Evolutionary conservation across 1,140 invertebrate species (phyloP), one percentile per base, ranked within the genome.

Genomic region (Polypedilum vanderplanki): DNA sequence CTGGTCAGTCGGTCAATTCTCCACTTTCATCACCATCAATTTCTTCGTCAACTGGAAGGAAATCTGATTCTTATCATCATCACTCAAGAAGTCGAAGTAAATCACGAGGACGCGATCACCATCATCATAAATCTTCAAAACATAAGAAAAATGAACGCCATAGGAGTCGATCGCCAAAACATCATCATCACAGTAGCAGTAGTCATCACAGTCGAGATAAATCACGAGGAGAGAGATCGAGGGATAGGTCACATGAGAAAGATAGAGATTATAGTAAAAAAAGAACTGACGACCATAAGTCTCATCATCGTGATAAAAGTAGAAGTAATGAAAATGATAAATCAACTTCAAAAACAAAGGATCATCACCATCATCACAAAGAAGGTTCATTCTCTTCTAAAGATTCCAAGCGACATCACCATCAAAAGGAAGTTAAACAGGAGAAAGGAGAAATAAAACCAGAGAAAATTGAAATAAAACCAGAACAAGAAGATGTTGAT

Each of bases 381-480:
- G 24, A 33, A 33, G 24, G 24, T 33, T 33, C 24, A 3, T 33
- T 33, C 24, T 3, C 8, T 12, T 15, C n/a, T 22, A 41, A 75
- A 22, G 73, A 77, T 22, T 40, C 22, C 22, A 67, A 65, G 76
- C 24, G 76, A 33, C 75, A 78, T 75, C 3, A 74, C 76, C 3
- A 73, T 75, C 8, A 83, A 77, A 1, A 78, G 80, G 76, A 76
- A 81, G 70, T 76, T 77, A n/a, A 78, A 77, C 46, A 81, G 77
- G 75, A 79, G 64, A 41, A 57, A 75, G 74, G 74, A 17, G 15
- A 73, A 20, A 46, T 22, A 15, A 41, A 74, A 76, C 75, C 77
- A 77, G 64, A 77, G 77, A 86, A 85, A 80, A 85, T 83, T 75
- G 87, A 87, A 76, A 87, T 86, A 79, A 87, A 88, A 78, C 87